These are phyloP conservation scores for Hystrix brachyura DNA, from an alignment of 2,113 vertebrate genomes.

Conservation along the genomic window DNA sequence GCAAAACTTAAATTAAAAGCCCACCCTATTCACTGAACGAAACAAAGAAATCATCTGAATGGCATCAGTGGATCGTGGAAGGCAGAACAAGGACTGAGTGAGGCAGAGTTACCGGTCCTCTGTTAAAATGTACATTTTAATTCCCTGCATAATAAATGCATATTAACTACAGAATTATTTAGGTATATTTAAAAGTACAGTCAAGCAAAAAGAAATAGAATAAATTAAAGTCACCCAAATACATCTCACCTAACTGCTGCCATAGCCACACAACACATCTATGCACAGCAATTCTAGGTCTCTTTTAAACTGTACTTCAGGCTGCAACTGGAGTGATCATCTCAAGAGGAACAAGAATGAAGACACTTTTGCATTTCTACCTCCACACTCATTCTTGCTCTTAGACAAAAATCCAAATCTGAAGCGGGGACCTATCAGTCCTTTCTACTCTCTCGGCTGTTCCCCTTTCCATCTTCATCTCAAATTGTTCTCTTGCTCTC, in stretches of 20 bases:
- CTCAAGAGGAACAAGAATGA: neutral
- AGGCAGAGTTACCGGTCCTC: neutral
- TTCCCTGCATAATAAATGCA: neutral
- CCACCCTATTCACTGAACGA: neutral
- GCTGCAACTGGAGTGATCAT: neutral
- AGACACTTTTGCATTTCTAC: neutral
- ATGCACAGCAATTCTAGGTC: neutral
- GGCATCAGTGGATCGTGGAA: neutral
- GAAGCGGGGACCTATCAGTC: neutral
- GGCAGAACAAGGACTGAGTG: neutral
- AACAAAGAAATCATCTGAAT: neutral
- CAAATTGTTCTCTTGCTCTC: neutral
- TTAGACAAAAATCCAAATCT: neutral
- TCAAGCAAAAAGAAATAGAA: neutral
- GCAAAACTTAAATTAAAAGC: neutral
- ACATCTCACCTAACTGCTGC: neutral
- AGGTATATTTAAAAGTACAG: neutral
- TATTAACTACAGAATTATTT: neutral
- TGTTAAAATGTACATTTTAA: conserved; percentile 2
- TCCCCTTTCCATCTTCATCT: too few relatives aligned
- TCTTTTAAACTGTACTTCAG: neutral
- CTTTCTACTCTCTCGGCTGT: neutral
- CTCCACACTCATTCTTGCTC: neutral
- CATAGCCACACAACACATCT: neutral
- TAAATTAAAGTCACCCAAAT: neutral